Percentiles rank a stretch among this genome's conserved stretches.
Conservation (phyloP, 2,888 invertebrate genomes). For the Melipona beecheii region DNA sequence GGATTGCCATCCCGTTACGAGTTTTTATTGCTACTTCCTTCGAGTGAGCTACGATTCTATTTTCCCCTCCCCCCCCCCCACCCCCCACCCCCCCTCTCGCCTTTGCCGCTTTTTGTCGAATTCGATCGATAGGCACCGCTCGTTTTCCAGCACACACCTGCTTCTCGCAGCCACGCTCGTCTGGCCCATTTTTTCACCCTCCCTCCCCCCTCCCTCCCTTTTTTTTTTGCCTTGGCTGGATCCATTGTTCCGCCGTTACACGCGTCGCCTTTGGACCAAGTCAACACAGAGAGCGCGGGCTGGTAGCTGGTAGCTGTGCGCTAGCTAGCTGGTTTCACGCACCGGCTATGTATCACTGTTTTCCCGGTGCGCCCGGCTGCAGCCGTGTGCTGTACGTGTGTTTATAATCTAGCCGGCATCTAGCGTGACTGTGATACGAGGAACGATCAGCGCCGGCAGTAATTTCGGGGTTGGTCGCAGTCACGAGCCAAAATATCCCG, state of each 20-base stretch:
- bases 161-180: neutral
- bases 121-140: neutral
- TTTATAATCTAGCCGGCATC: conserved; percentile 64
- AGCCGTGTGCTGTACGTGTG: conserved; percentile 21
- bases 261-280: conserved; percentile 37
- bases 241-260: conserved; percentile 44
- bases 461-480: conserved; percentile 70
- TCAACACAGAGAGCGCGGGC: neutral
- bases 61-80: neutral
- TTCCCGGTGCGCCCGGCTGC: neutral
- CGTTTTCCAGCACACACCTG: neutral
- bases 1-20: conserved; percentile 14
- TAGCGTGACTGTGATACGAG: conserved; percentile 47
- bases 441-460: conserved; percentile 69
- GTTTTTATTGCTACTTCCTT: conserved; percentile 42
- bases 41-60: neutral
- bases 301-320: neutral
- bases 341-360: conserved; percentile 18
- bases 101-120: conserved; percentile 3
- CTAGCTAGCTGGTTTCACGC: conserved; percentile 13
- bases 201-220: too few relatives aligned
- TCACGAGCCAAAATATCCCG: conserved; percentile 73
- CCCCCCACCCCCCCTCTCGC: neutral
- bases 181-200: neutral
- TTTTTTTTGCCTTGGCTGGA: neutral